Evolutionary conservation across 2,113 vertebrate genomes (phyloP).

Genomic region (Aix galericulata): DNA sequence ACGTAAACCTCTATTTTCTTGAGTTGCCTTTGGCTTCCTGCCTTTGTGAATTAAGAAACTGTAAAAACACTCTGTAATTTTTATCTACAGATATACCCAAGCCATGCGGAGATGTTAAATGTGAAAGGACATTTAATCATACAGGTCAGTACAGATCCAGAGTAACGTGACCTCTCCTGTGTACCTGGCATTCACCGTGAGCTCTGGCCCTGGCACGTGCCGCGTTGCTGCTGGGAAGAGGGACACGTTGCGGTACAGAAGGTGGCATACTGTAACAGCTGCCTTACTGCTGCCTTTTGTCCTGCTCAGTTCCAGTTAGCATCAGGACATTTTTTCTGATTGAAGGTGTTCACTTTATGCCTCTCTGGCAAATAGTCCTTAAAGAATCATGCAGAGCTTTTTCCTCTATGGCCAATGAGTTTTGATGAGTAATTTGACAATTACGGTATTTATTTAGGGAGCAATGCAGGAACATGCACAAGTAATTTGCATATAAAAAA

Average conservation of each 20-base stretch:
- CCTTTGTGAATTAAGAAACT: background rate
- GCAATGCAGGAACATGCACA: background rate
- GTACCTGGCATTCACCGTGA: fast-evolving
- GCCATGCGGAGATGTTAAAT: fast-evolving
- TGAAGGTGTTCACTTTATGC: background rate
- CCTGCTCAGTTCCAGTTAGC: background rate
- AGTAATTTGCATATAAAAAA: background rate
- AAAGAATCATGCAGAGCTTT: background rate
- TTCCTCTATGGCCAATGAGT: background rate
- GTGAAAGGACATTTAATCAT: background rate
- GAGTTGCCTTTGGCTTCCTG: background rate
- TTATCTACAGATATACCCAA: background rate
- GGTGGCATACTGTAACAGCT: background rate
- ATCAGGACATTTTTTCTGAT: background rate
- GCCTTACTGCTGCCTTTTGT: background rate
- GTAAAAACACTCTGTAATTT: background rate
- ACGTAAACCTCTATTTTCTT: background rate
- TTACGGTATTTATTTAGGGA: slow-evolving; percentile 43
- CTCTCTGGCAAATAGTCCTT: background rate
- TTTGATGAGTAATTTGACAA: slow-evolving; percentile 5
- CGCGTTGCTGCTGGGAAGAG: background rate
- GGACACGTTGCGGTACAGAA: fast-evolving
- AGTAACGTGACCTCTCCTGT: background rate
- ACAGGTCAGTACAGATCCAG: background rate
- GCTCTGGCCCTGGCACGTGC: background rate